Evolutionary conservation across 2,888 invertebrate genomes (phyloP).

Genomic region (Crematogaster levior): DNA sequence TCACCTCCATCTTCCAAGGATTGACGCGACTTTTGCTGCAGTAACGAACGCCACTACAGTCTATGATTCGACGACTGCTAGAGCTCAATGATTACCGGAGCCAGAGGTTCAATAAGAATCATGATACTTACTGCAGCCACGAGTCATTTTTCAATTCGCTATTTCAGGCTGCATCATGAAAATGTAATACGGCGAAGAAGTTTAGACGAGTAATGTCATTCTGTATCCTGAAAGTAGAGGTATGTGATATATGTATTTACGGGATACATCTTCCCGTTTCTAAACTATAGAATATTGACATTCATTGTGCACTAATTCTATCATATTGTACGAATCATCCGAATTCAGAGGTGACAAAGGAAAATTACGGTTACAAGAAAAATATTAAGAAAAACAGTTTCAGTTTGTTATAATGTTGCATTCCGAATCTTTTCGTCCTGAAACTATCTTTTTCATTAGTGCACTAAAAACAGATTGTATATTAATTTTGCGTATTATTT

Average conservation of each 20-base stretch:
- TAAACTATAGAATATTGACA: constrained; percentile 32
- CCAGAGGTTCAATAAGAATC: constrained; percentile 15
- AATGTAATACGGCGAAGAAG: not conserved
- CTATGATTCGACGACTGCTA: constrained; percentile 65
- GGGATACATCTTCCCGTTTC: constrained; percentile 28
- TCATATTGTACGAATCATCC: not conserved
- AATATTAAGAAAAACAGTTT: constrained; percentile 1
- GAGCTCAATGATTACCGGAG: not conserved
- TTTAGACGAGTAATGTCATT: constrained; percentile 39
- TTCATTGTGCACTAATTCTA: constrained; percentile 29
- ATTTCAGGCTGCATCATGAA: constrained; percentile 28
- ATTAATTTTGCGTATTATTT: constrained; percentile 63
- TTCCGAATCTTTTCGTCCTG: not conserved
- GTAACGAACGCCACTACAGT: constrained; percentile 63
- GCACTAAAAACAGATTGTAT: constrained; percentile 36
- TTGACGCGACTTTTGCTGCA: constrained; percentile 75
- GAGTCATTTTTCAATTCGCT: constrained; percentile 15
- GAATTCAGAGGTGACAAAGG: not conserved
- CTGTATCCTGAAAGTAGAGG: constrained; percentile 50
- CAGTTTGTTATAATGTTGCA: not conserved
- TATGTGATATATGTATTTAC: constrained; percentile 41
- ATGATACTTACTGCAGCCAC: constrained; percentile 41
- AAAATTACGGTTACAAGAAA: not conserved
- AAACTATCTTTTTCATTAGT: constrained; percentile 4
- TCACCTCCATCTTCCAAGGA: constrained; percentile 86